phyloP scores from a whole-genome alignment of 2,797 vertebrate genomes.

The Mallotus villosus region DNA sequence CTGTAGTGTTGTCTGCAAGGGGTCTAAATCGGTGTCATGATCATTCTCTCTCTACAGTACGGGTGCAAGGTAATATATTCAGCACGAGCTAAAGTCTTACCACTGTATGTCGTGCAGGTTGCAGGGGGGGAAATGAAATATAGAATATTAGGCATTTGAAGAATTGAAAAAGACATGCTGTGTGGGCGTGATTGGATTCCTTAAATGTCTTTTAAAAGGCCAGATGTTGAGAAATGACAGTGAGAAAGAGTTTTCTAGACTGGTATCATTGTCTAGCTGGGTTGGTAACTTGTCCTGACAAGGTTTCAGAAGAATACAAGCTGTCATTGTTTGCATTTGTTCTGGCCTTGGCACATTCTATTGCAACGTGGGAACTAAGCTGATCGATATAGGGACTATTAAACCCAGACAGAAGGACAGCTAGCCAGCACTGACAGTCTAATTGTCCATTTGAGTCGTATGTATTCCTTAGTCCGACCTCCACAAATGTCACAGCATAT shows the following conservation, averaged over 20 bases:
- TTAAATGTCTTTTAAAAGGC: too few species aligned
- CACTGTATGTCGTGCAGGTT: too few species aligned
- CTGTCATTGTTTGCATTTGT: slow-evolving; percentile 59
- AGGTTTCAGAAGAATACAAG: slow-evolving; percentile 42
- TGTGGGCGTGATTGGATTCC: too few species aligned
- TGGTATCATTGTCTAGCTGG: slow-evolving; percentile 13
- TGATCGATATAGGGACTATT: slow-evolving; percentile 68
- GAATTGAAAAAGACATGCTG: too few species aligned
- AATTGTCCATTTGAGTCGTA: slow-evolving; percentile 61
- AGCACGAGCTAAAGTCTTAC: too few species aligned
- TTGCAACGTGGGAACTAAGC: slow-evolving; percentile 68
- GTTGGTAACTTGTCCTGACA: slow-evolving; percentile 15
- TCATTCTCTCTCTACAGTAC: slow-evolving; percentile 29
- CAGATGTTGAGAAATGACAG: too few species aligned
- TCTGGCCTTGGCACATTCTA: slow-evolving; percentile 62
- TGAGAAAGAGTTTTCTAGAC: background rate
- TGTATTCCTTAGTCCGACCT: slow-evolving; percentile 49
- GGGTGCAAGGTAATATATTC: too few species aligned
- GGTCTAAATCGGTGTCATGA: slow-evolving; percentile 52
- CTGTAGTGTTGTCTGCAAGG: slow-evolving; percentile 39
- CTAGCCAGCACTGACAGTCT: slow-evolving; percentile 61
- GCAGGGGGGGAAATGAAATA: too few species aligned
- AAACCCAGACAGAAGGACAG: slow-evolving; percentile 49
- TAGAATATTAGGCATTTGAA: too few species aligned
- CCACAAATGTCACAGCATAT: slow-evolving; percentile 69